phyloP scores from a whole-genome alignment of 1,140 invertebrate species.

The Heliconius hewitsoni region DNA sequence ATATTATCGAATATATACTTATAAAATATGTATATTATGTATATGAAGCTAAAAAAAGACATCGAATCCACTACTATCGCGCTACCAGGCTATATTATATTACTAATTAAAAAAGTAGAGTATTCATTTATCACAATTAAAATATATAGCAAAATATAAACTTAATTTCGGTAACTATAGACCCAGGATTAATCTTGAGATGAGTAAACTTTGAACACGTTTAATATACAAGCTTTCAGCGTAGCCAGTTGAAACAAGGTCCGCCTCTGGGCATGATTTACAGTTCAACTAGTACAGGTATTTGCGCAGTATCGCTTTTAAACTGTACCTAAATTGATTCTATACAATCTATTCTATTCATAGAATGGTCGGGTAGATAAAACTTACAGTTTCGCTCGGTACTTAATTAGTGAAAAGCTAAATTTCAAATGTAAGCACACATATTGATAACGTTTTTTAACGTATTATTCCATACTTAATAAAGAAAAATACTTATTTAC shows the following conservation, averaged over 20 bases:
- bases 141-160: not conserved
- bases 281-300: constrained; percentile 14
- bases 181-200: constrained; percentile 26
- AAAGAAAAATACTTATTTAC: no score
- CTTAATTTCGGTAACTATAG: not conserved
- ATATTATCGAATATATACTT: no score
- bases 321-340: constrained; percentile 18
- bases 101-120: no score
- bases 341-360: not conserved
- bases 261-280: constrained; percentile 10
- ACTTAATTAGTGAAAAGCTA: not conserved
- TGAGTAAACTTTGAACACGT: constrained; percentile 26
- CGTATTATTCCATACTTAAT: no score
- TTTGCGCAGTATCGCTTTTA: constrained; percentile 6
- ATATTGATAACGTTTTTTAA: no score
- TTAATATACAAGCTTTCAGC: constrained; percentile 29
- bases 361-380: not conserved
- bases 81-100: no score
- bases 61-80: no score
- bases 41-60: no score
- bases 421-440: not conserved
- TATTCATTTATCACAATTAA: not conserved
- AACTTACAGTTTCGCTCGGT: not conserved
- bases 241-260: constrained; percentile 25
- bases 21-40: no score